A percentile compares a stretch with the other conserved stretches of the same genome.
Conservation (phyloP, 1,140 invertebrate genomes). For the Rhopalosiphum maidis region DNA sequence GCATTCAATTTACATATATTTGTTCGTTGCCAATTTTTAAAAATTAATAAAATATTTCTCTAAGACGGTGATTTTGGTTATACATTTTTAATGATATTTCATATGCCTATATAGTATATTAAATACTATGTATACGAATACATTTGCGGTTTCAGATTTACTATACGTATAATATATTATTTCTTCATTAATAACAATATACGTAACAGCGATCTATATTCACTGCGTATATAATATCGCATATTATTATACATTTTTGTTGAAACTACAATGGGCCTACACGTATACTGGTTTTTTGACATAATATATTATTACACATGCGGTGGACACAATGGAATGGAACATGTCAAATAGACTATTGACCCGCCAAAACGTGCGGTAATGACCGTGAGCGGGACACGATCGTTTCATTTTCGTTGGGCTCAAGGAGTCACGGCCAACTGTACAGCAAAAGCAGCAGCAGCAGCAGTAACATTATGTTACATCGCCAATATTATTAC, state of each 20-base stretch:
- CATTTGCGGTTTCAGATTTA: neutral
- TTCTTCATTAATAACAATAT: neutral
- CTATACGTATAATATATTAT: neutral
- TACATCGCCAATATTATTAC: slow-evolving; percentile 36
- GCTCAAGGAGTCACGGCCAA: slow-evolving; percentile 53
- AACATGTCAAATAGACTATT: slow-evolving; percentile 55
- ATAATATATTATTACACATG: slow-evolving; percentile 30
- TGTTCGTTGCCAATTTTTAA: neutral
- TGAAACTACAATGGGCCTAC: slow-evolving; percentile 32
- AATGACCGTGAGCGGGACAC: slow-evolving; percentile 54
- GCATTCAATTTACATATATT: slow-evolving; percentile 40
- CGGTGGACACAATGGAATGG: slow-evolving; percentile 37
- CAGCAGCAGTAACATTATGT: neutral
- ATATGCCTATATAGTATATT: neutral
- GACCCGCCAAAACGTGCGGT: slow-evolving; percentile 57
- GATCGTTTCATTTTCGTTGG: slow-evolving; percentile 56
- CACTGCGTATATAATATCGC: neutral
- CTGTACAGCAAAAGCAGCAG: neutral
- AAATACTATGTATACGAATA: neutral
- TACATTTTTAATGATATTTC: neutral
- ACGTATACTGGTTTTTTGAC: slow-evolving; percentile 23
- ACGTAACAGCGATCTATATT: neutral
- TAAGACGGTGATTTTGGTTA: neutral
- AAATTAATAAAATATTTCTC: slow-evolving; percentile 18
- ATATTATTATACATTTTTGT: slow-evolving; percentile 13